These are phyloP conservation scores for Drosophila borborema DNA, from an alignment of 2,888 invertebrate species.

Conservation along the genomic window DNA sequence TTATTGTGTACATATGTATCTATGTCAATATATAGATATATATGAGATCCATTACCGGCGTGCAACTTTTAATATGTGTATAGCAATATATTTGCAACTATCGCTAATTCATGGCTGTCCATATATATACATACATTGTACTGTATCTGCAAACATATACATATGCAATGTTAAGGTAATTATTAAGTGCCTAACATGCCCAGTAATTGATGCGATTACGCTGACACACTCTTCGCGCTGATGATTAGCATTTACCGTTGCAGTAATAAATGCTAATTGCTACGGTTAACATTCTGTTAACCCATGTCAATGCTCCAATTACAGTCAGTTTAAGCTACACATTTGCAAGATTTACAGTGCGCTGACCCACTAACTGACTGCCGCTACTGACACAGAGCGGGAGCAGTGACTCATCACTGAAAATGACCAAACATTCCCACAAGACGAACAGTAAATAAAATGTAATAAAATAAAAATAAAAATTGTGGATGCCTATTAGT, in stretches of 20 bases:
- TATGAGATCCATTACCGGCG: neutral
- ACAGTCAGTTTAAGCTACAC: slow-evolving; percentile 2
- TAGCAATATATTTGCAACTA: no score
- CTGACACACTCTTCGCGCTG: neutral
- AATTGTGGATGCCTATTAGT: slow-evolving; percentile 54
- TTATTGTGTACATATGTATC: neutral
- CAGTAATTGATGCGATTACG: neutral
- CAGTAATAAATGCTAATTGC: slow-evolving; percentile 33
- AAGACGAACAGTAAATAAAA: neutral
- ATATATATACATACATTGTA: neutral
- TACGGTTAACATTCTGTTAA: slow-evolving; percentile 26
- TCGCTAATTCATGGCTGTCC: no score
- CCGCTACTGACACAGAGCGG: slow-evolving; percentile 5
- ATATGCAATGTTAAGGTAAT: neutral
- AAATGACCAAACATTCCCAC: slow-evolving; percentile 32
- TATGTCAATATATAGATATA: neutral
- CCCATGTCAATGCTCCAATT: slow-evolving; percentile 39
- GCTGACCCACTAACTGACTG: slow-evolving; percentile 55
- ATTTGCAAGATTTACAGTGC: slow-evolving; percentile 27
- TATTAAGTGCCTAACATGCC: slow-evolving; percentile 1
- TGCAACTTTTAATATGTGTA: no score
- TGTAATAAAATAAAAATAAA: slow-evolving; percentile 1
- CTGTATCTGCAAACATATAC: neutral
- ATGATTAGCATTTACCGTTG: slow-evolving; percentile 25
- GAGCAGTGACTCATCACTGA: slow-evolving; percentile 34